A percentile compares a stretch with the other conserved stretches of the same genome.
Evolutionary conservation across 1,140 invertebrate genomes (phyloP).

Genomic region (Drosophila oshimai): DNA sequence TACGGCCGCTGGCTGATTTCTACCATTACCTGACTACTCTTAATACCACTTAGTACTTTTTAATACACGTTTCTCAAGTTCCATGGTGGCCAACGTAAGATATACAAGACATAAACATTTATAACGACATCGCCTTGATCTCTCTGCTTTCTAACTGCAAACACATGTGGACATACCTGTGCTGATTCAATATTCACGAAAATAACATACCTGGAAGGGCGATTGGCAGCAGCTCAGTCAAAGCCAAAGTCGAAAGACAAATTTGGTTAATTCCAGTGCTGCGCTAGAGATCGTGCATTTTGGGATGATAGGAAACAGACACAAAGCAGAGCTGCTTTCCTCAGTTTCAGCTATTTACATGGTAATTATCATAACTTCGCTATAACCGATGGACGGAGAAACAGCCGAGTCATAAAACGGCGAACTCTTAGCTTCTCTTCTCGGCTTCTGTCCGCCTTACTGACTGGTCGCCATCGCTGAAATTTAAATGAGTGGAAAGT

Average conservation of each 20-base stretch:
- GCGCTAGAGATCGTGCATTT: slow-evolving; percentile 33
- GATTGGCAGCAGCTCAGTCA: slow-evolving; percentile 1
- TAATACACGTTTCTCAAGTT: no score
- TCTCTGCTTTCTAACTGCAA: slow-evolving; percentile 5
- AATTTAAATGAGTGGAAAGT: slow-evolving; percentile 82
- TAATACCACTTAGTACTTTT: no score
- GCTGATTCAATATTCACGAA: slow-evolving; percentile 16
- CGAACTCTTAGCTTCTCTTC: slow-evolving; percentile 32
- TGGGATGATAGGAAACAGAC: neutral
- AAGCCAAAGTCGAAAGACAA: slow-evolving; percentile 39
- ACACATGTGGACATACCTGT: neutral
- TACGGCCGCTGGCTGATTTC: no score
- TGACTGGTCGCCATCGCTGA: slow-evolving; percentile 42
- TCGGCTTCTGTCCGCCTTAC: slow-evolving; percentile 1
- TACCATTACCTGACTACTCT: no score
- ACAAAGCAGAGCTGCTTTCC: slow-evolving; percentile 44
- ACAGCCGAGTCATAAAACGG: slow-evolving; percentile 38
- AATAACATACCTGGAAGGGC: slow-evolving; percentile 29
- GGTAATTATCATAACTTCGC: slow-evolving; percentile 73
- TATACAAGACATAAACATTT: neutral
- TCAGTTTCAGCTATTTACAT: slow-evolving; percentile 59
- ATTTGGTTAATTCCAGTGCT: slow-evolving; percentile 48
- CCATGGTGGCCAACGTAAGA: no score
- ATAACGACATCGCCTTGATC: neutral
- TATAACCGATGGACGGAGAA: slow-evolving; percentile 36